Base-by-base conservation (phyloP, 2,888 invertebrate species). In the Sycophila texana region DNA sequence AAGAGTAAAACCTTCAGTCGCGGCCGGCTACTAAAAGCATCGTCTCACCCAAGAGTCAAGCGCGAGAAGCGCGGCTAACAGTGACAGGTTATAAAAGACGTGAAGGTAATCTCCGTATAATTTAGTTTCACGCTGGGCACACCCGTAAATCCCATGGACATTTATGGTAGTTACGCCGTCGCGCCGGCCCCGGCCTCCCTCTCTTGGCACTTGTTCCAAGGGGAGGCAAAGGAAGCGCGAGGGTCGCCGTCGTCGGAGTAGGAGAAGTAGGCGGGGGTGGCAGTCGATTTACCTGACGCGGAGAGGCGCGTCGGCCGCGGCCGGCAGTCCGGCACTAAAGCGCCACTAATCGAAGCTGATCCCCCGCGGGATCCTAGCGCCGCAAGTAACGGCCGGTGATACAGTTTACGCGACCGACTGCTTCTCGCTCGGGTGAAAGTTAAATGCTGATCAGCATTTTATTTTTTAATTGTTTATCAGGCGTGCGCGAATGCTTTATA, bases 121-220 rank as follows among this genome's bases (percentile, higher is more conserved):
- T 68, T 68, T 53, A 68, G 30, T 26, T 30, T 22, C 58, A 14
- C 26, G 53, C 68, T n/a, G 16, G 30, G 49, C 68, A 18, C 66
- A 20, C 58, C 55, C 58, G 58, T 74, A 66, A 74, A 74, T 74
- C 67, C 67, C 74, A 49, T 7, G 67, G 74, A 74, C 74, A 26
- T 74, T 74, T 74, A 74, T 16, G 66, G 66, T 60, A 66, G 76
- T 76, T 53, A 18, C 26, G 20, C 39, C 47, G 30, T n/a, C 58
- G 60, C 13, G 16, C 12, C 49, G 14, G 16, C 53, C 0, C 1
- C 13, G 39, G 53, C 14, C 16, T 14, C 53, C 10, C 53, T 39
- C 39, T 39, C 39, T 39, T 4, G n/a, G 53, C 53, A n/a, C 53
- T 53, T n/a, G 53, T 53, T 53, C 53, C 53, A n/a, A 4, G 53